phyloP scores from a whole-genome alignment of 1,140 invertebrate species.

The Diuraphis noxia region DNA sequence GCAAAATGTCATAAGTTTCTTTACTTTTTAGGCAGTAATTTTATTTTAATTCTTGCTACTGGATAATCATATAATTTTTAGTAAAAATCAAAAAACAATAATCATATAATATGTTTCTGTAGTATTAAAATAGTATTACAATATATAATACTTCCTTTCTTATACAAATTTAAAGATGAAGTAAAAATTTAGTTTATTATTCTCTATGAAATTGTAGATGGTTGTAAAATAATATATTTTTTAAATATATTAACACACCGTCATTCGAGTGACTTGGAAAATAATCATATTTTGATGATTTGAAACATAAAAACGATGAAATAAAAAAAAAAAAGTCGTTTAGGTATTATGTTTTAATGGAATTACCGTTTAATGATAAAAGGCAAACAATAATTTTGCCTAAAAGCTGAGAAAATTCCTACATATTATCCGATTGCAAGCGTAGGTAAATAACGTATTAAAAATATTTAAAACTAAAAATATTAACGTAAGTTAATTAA shows the following conservation, averaged over 20 bases:
- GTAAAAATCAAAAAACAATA: not conserved
- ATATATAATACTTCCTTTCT: not conserved
- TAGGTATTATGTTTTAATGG: not conserved
- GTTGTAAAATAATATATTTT: not conserved
- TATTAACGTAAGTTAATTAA: not conserved
- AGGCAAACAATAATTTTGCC: not conserved
- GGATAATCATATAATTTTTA: not conserved
- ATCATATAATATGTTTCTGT: not conserved
- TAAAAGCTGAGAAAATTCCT: not conserved
- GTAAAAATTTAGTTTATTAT: not conserved
- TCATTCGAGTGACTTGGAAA: not conserved
- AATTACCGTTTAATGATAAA: not conserved
- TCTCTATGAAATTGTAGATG: not conserved
- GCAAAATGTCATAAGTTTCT: no score
- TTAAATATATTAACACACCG: not conserved
- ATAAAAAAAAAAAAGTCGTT: not conserved
- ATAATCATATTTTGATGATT: not conserved
- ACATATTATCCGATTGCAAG: not conserved
- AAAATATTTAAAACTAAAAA: not conserved
- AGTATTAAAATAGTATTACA: not conserved
- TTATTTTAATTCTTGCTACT: not conserved
- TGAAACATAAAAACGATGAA: not conserved
- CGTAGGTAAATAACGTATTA: not conserved
- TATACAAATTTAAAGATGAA: not conserved
- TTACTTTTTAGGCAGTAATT: no score